phyloP scores from a whole-genome alignment of 2,888 invertebrate genomes.

The Leucophenga montana region DNA sequence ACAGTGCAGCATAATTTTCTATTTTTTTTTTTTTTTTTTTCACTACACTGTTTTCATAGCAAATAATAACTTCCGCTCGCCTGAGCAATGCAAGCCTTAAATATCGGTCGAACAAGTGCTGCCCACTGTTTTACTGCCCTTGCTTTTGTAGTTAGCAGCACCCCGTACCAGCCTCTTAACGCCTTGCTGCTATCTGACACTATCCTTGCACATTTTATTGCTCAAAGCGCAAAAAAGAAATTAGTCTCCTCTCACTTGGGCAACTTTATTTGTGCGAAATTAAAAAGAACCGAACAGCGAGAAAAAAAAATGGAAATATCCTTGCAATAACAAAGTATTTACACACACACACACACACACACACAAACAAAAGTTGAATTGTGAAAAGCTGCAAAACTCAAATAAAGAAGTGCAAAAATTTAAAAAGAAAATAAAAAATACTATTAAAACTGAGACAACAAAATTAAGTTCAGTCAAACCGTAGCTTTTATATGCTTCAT shows the following conservation, averaged over 20 bases:
- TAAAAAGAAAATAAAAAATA: background rate
- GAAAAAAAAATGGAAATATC: background rate
- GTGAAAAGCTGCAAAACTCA: background rate
- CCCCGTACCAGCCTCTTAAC: background rate
- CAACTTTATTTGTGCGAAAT: slow-evolving; percentile 44
- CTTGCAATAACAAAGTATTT: background rate
- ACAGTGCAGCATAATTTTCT: slow-evolving; percentile 21
- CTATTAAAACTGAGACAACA: slow-evolving; percentile 2
- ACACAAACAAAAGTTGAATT: too few species aligned
- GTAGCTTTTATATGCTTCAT: too few species aligned
- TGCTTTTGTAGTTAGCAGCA: background rate
- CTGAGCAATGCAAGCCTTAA: slow-evolving; percentile 18
- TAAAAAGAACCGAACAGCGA: slow-evolving; percentile 13
- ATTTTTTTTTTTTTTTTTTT: slow-evolving; percentile 5
- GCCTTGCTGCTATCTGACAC: background rate
- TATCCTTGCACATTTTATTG: slow-evolving; percentile 38
- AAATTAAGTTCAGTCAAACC: too few species aligned
- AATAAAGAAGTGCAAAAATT: background rate
- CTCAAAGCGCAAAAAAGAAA: slow-evolving; percentile 36
- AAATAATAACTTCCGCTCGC: slow-evolving; percentile 61
- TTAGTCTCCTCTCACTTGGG: slow-evolving; percentile 30
- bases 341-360: background rate
- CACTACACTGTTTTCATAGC: slow-evolving; percentile 50
- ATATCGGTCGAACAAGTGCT: background rate
- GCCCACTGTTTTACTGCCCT: background rate